These are phyloP conservation scores for Pangasius sanitwongsei DNA, from an alignment of 2,797 vertebrate species.

Conservation along the genomic window DNA sequence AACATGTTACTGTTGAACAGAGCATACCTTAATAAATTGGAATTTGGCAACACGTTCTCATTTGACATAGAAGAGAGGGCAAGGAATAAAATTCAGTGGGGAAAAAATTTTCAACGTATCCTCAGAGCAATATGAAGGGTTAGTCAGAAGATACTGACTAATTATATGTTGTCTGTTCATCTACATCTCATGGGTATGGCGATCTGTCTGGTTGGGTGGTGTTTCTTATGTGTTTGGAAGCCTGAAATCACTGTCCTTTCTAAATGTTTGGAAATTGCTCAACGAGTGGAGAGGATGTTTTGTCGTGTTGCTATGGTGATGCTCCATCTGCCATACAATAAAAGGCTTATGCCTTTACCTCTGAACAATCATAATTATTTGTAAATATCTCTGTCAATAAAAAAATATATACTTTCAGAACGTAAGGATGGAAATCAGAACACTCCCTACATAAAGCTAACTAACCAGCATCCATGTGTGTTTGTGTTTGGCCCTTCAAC, in stretches of 20 bases:
- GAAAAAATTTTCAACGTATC: neutral
- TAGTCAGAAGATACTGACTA: conserved; percentile 30
- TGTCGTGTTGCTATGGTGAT: conserved; percentile 55
- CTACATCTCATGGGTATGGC: conserved; percentile 27
- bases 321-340: conserved; percentile 51
- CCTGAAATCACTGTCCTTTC: conserved; percentile 35
- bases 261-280: conserved; percentile 44
- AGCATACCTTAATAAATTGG: conserved; percentile 52
- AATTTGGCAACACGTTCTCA: conserved; percentile 50
- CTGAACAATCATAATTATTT: conserved; percentile 42
- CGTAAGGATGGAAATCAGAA: neutral
- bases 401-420: conserved; percentile 4
- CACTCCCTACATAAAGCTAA: neutral
- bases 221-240: conserved; percentile 30
- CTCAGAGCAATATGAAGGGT: conserved; percentile 33
- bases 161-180: conserved; percentile 41
- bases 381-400: conserved; percentile 33
- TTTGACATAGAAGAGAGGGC: conserved; percentile 39
- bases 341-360: conserved; percentile 42
- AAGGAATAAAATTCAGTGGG: conserved; percentile 27
- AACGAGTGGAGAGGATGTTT: conserved; percentile 45
- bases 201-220: conserved; percentile 21
- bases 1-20: conserved; percentile 47
- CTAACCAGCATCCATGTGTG: neutral
- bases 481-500: conserved; percentile 22